phyloP scores from a whole-genome alignment of 1,140 invertebrate species.

The Ostrea edulis region DNA sequence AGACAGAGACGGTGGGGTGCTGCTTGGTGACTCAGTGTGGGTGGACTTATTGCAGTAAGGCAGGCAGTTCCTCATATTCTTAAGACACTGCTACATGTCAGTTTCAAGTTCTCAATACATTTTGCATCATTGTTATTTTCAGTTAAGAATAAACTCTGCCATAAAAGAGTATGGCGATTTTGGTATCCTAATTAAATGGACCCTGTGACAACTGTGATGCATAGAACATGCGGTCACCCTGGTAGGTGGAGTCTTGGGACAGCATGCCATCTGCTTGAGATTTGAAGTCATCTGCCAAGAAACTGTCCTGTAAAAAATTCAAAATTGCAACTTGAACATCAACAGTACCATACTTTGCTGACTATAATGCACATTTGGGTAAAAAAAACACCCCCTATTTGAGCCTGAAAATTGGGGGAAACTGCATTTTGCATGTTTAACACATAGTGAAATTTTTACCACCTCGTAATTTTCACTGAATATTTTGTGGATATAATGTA shows the following conservation, averaged over 20 bases:
- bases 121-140: conserved; percentile 45
- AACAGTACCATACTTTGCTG: not conserved
- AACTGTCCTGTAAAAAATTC: conserved; percentile 86
- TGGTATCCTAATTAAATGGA: conserved; percentile 73
- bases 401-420: too few relatives aligned
- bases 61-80: conserved; percentile 31
- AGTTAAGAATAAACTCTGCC: conserved; percentile 36
- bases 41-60: conserved; percentile 22
- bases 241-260: conserved; percentile 96
- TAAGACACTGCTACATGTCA: conserved; percentile 44
- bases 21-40: conserved; percentile 19
- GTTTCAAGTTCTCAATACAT: conserved; percentile 41
- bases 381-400: too few relatives aligned
- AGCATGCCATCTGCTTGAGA: conserved; percentile 96
- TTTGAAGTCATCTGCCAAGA: conserved; percentile 91
- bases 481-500: too few relatives aligned
- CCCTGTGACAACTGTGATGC: conserved; percentile 82
- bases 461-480: too few relatives aligned
- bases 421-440: too few relatives aligned
- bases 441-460: too few relatives aligned
- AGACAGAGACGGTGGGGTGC: not conserved
- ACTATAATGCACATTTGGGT: too few relatives aligned
- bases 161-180: conserved; percentile 35
- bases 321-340: not conserved
- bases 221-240: conserved; percentile 87